phyloP scores from a whole-genome alignment of 2,113 vertebrate genomes.

The Oreochromis spilurus region DNA sequence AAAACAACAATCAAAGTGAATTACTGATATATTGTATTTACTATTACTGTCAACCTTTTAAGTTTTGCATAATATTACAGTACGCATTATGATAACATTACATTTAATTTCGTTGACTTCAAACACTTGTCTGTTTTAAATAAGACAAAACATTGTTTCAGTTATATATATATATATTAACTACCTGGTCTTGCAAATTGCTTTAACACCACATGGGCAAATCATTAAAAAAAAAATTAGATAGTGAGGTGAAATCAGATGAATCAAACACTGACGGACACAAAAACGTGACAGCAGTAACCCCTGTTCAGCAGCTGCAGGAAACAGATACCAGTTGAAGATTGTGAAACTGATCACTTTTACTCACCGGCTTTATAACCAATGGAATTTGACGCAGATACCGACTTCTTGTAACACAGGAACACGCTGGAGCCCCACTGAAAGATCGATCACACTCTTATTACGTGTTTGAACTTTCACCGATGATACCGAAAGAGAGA shows the following conservation, averaged over 20 bases:
- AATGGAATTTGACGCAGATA: slow-evolving; percentile 92
- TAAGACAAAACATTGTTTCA: neutral
- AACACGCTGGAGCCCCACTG: slow-evolving; percentile 98
- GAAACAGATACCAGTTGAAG: neutral
- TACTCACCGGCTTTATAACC: slow-evolving; percentile 95
- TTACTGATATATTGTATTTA: neutral
- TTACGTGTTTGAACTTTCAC: neutral
- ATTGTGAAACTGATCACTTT: neutral
- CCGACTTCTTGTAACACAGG: slow-evolving; percentile 98
- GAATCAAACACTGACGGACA: neutral
- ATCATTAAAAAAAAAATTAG: neutral
- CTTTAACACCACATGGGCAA: neutral
- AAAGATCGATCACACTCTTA: neutral
- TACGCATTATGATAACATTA: neutral
- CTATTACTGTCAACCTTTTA: neutral
- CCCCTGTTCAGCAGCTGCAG: neutral
- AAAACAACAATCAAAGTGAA: neutral
- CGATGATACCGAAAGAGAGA: rapidly evolving
- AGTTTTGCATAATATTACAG: neutral
- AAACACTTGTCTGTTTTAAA: neutral
- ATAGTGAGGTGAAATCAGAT: neutral
- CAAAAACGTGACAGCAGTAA: neutral
- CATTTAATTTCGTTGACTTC: too few species aligned
- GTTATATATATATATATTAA: neutral
- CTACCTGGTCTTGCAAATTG: rapidly evolving